Conservation (phyloP, 30 jellyfish, hydroid and myxozoan genomes). For the Pelagia noctiluca region DNA sequence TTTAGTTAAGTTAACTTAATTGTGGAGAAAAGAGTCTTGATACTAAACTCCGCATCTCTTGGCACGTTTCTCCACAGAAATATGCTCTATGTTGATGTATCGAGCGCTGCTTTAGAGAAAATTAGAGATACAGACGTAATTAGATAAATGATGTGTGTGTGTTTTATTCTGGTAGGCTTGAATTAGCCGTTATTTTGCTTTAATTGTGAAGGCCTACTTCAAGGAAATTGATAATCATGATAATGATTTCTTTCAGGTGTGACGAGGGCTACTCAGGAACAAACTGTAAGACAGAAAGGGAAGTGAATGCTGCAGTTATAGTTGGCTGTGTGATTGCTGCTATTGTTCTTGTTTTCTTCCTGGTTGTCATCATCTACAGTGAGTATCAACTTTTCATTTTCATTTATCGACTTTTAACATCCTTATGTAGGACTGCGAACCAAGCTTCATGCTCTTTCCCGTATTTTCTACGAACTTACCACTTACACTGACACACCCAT, state of each 20-base stretch:
- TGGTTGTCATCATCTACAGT: not conserved
- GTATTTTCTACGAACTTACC: not conserved
- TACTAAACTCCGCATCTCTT: too few relatives aligned
- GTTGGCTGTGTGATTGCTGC: not conserved
- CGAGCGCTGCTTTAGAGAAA: not conserved
- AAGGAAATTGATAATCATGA: not conserved
- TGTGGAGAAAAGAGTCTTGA: too few relatives aligned
- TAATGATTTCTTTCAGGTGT: not conserved
- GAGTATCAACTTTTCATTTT: not conserved
- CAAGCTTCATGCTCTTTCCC: not conserved
- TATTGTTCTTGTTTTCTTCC: not conserved
- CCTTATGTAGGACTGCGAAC: too few relatives aligned
- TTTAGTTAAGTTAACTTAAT: too few relatives aligned
- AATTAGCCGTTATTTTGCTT: not conserved
- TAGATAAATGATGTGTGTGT: not conserved
- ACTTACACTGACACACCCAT: not conserved
- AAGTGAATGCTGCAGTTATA: not conserved
- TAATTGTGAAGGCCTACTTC: not conserved
- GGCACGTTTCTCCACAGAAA: too few relatives aligned
- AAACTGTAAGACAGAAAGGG: not conserved
- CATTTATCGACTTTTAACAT: too few relatives aligned
- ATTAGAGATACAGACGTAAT: not conserved
- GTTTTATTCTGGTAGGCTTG: not conserved
- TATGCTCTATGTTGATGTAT: not conserved
- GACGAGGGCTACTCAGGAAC: not conserved